Conservation (phyloP, 2,888 invertebrate species). For the Chloroclystis v-ata region DNA sequence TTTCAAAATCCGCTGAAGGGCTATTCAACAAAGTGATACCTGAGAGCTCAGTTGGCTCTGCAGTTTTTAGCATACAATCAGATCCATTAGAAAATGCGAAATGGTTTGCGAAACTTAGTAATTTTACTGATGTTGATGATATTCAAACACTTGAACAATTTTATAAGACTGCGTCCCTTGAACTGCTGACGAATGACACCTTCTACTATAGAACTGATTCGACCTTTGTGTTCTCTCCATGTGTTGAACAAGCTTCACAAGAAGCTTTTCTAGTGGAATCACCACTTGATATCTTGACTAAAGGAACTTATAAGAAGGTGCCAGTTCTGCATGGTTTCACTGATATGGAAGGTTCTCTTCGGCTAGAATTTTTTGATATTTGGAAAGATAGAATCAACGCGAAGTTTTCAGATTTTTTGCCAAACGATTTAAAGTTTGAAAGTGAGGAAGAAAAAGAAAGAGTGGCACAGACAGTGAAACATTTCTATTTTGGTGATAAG, state of each 20-base stretch:
- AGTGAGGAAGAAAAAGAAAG: constrained; percentile 6
- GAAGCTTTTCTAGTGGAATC: constrained; percentile 37
- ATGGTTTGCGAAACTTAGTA: constrained; percentile 31
- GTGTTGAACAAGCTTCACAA: constrained; percentile 29
- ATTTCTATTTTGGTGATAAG: constrained; percentile 24
- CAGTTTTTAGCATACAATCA: constrained; percentile 33
- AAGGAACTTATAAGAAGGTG: constrained; percentile 38
- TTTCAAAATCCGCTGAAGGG: constrained; percentile 38
- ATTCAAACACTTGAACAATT: too few relatives aligned
- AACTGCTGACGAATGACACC: too few relatives aligned
- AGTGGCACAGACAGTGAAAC: constrained; percentile 8
- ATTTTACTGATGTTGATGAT: constrained; percentile 37
- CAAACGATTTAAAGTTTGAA: constrained; percentile 31
- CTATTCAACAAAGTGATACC: constrained; percentile 42
- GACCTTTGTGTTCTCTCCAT: constrained; percentile 33
- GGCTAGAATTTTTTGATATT: constrained; percentile 25
- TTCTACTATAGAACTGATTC: too few relatives aligned
- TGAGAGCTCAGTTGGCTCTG: constrained; percentile 40
- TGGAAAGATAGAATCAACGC: constrained; percentile 36
- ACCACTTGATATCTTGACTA: constrained; percentile 41
- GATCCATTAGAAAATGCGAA: constrained; percentile 44
- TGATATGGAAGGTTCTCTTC: constrained; percentile 41
- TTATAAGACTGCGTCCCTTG: too few relatives aligned
- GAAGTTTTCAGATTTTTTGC: constrained; percentile 37
- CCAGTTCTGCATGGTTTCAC: constrained; percentile 46